phyloP scores from a whole-genome alignment of 2,797 vertebrate species.

The Tachyglossus aculeatus region DNA sequence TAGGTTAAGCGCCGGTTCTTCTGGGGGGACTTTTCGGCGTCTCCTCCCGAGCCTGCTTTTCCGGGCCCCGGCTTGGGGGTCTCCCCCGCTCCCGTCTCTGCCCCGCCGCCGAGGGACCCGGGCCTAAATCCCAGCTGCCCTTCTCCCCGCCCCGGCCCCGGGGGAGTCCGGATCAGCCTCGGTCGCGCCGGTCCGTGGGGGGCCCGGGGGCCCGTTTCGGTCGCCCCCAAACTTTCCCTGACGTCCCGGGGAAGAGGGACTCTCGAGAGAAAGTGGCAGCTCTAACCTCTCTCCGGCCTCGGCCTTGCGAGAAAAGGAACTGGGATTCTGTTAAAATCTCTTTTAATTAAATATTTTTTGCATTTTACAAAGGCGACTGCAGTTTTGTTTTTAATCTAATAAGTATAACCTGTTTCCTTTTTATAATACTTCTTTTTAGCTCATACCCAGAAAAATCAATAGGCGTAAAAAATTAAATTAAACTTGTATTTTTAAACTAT shows the following conservation, averaged over 20 bases:
- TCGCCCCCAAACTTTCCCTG: too few species aligned
- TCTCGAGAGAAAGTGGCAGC: slow-evolving; percentile 31
- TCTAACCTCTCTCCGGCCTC: slow-evolving; percentile 23
- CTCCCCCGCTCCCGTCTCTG: not conserved
- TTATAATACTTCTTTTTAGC: slow-evolving; percentile 54
- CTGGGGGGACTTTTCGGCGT: slow-evolving; percentile 56
- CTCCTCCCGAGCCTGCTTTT: slow-evolving; percentile 39
- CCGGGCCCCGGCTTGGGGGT: slow-evolving; percentile 38
- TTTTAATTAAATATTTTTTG: slow-evolving; percentile 80
- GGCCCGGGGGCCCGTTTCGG: not conserved
- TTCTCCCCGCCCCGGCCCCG: slow-evolving; percentile 2
- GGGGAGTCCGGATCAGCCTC: slow-evolving; percentile 23
- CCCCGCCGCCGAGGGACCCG: not conserved
- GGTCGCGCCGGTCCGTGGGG: not conserved
- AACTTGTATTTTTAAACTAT: slow-evolving; percentile 82
- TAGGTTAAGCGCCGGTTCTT: slow-evolving; percentile 80
- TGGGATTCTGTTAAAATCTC: slow-evolving; percentile 74
- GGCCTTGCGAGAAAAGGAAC: slow-evolving; percentile 55
- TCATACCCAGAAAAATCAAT: slow-evolving; percentile 72
- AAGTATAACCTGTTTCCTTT: slow-evolving; percentile 64
- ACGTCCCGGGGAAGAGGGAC: not conserved
- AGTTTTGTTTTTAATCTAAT: slow-evolving; percentile 60
- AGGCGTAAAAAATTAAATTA: slow-evolving; percentile 82
- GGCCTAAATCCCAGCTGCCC: not conserved
- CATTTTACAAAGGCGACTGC: slow-evolving; percentile 74